These are phyloP conservation scores for Clarias pachynema DNA, from an alignment of 2,797 vertebrate genomes.

Conservation along the genomic window DNA sequence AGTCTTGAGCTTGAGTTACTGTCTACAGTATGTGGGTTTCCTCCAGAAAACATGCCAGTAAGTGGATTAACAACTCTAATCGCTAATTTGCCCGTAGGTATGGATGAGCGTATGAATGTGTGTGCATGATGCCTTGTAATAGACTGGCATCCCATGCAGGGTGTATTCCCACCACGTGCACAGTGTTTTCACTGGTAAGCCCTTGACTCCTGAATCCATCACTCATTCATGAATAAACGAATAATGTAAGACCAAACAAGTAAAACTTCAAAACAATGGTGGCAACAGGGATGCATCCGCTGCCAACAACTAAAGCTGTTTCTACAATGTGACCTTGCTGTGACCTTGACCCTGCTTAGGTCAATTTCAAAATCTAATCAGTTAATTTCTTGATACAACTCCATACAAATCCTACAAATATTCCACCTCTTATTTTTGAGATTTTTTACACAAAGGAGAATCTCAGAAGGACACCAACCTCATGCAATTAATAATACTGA, in stretches of 20 bases:
- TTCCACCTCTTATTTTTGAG: neutral
- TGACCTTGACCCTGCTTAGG: too few relatives aligned
- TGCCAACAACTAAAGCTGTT: neutral
- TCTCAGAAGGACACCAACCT: constrained; percentile 15
- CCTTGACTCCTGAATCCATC: neutral
- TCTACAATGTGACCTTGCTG: neutral
- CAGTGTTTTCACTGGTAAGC: neutral
- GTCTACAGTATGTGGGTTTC: neutral
- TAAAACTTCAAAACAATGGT: neutral
- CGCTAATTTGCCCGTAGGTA: neutral
- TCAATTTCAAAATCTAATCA: neutral
- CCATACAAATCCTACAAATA: neutral
- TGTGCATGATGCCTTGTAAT: neutral
- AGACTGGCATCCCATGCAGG: neutral
- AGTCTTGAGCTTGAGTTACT: neutral
- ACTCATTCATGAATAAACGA: neutral
- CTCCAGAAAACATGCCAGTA: neutral
- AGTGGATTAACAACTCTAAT: neutral
- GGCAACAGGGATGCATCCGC: too few relatives aligned
- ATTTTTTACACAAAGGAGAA: neutral
- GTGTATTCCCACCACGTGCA: neutral
- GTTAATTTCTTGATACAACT: neutral
- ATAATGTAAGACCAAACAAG: neutral
- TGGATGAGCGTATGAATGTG: neutral
- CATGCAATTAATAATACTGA: neutral